Conservation (phyloP, 2,888 invertebrate species). For the Drosophila ezoana region DNA sequence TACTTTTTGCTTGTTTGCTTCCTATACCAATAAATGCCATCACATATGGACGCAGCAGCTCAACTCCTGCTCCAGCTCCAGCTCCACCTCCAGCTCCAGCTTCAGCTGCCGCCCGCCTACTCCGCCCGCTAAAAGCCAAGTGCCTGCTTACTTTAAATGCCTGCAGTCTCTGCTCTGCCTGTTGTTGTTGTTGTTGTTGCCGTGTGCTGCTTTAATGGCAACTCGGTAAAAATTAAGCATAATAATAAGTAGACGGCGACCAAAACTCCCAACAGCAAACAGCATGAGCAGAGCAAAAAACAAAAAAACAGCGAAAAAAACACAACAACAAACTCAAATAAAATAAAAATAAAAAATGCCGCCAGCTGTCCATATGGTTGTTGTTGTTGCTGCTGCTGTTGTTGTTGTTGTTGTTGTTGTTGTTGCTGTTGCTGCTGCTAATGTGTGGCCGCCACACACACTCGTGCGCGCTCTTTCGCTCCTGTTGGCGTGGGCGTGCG, state of each 20-base stretch:
- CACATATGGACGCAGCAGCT: conserved; percentile 57
- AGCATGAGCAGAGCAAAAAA: conserved; percentile 24
- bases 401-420: conserved; percentile 18
- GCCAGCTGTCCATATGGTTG: conserved; percentile 67
- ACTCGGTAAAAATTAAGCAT: conserved; percentile 70
- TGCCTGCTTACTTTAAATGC: conserved; percentile 52
- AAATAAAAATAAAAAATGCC: conserved; percentile 32
- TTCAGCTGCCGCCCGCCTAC: not conserved
- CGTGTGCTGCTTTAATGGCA: conserved; percentile 62
- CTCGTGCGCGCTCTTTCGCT: conserved; percentile 41
- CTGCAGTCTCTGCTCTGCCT: conserved; percentile 36
- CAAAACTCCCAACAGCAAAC: conserved; percentile 65
- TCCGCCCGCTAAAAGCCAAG: conserved; percentile 8
- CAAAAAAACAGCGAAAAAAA: conserved; percentile 3
- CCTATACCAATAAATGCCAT: conserved; percentile 62
- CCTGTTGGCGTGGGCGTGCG: conserved; percentile 19
- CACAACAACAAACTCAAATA: conserved; percentile 24
- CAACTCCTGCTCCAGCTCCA: conserved; percentile 8
- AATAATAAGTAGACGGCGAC: conserved; percentile 72
- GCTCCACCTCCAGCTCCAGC: not conserved
- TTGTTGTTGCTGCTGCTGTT: conserved; percentile 21
- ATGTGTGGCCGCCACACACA: conserved; percentile 56
- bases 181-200: conserved; percentile 33
- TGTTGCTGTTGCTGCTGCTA: conserved; percentile 38
- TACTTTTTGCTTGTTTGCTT: conserved; percentile 65